Evolutionary conservation across 2,113 vertebrate species (phyloP).

Genomic region (Lucifuga dentata): DNA sequence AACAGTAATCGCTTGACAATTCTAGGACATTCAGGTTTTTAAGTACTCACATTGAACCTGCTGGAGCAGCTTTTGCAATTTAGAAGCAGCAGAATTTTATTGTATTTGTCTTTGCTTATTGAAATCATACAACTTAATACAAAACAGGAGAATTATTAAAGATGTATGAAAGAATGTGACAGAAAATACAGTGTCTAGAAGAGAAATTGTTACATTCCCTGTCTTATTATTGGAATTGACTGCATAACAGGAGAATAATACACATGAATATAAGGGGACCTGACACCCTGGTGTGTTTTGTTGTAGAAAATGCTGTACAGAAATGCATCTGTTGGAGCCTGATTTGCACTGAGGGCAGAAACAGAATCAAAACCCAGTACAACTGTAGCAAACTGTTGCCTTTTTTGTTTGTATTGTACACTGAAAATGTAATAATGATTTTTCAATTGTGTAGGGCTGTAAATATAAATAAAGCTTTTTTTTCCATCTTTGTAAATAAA

Average conservation of each 20-base stretch:
- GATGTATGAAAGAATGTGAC: not conserved
- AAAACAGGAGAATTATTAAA: not conserved
- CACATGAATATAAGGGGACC: not conserved
- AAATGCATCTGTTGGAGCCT: conserved; percentile 66
- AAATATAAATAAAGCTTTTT: conserved; percentile 87
- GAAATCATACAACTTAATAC: not conserved
- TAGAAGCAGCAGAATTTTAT: not conserved
- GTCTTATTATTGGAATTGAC: not conserved
- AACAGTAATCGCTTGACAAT: not conserved
- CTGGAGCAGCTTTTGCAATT: conserved; percentile 27
- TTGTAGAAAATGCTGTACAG: conserved; percentile 67
- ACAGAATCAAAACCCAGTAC: conserved; percentile 85
- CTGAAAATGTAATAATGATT: conserved; percentile 89
- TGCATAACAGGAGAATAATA: not conserved
- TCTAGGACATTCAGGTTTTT: conserved; percentile 56
- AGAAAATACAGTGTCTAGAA: not conserved
- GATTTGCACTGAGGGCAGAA: conserved; percentile 66
- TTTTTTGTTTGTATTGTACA: conserved; percentile 83
- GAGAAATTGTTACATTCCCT: not conserved
- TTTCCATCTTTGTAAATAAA: conserved; percentile 62
- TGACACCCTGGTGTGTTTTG: conserved; percentile 24
- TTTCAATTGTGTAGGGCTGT: conserved; percentile 89
- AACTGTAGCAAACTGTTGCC: conserved; percentile 89
- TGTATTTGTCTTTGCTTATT: conserved; percentile 8
- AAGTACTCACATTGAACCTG: conserved; percentile 21